Evolutionary conservation across 2,797 vertebrate genomes (phyloP).

Genomic region (Sparus aurata): DNA sequence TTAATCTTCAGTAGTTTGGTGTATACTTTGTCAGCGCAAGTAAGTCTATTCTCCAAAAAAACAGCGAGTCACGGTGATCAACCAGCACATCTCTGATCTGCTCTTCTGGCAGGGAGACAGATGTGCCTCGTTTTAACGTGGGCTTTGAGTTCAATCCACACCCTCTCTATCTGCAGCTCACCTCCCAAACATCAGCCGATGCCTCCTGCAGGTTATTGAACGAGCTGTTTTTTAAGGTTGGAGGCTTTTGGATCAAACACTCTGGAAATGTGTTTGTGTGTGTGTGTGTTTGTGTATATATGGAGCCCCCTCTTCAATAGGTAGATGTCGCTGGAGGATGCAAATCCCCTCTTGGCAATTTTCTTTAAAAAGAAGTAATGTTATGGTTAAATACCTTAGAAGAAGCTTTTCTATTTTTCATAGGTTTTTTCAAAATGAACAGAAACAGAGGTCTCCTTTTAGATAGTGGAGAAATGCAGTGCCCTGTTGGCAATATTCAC

Average conservation of each 20-base stretch:
- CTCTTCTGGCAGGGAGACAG: conserved; percentile 40
- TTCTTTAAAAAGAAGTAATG: no score
- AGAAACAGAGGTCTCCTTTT: no score
- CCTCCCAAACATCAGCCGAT: conserved; percentile 30
- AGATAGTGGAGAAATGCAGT: no score
- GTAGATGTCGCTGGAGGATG: no score
- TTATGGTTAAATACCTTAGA: no score
- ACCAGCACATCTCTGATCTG: conserved; percentile 47
- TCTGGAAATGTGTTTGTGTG: conserved; percentile 26
- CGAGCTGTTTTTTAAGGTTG: conserved; percentile 38
- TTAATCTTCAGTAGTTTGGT: neutral
- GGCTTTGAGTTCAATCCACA: conserved; percentile 45
- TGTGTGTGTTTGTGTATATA: conserved; percentile 3
- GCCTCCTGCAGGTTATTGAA: conserved; percentile 49
- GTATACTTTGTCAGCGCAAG: conserved; percentile 6
- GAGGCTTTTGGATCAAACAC: conserved; percentile 34
- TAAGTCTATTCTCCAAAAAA: conserved; percentile 1
- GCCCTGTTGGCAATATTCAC: no score
- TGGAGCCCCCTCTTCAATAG: no score
- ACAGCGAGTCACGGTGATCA: conserved; percentile 36
- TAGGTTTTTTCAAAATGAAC: no score
- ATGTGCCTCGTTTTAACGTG: conserved; percentile 38
- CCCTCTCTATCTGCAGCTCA: conserved; percentile 15
- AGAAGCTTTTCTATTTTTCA: no score
- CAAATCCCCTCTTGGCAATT: no score